A percentile compares a stretch with the other conserved stretches of the same genome.
Evolutionary conservation across 2,113 vertebrate genomes (phyloP).

Genomic region (Fulmarus glacialis): DNA sequence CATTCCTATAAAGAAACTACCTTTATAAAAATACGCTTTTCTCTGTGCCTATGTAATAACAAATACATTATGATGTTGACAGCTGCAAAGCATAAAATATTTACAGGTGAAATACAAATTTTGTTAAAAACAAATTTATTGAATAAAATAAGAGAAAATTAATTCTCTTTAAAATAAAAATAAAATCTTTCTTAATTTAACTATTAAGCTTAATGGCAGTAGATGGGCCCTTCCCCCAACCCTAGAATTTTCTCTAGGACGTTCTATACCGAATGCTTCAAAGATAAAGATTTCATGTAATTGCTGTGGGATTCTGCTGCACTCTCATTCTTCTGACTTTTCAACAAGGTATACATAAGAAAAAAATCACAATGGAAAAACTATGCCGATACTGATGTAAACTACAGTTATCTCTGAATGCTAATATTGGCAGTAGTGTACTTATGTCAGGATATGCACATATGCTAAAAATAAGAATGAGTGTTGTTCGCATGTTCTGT

Average conservation of each 20-base stretch:
- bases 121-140: neutral
- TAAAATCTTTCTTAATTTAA: neutral
- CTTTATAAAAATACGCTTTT: neutral
- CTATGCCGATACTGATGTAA: neutral
- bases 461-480: neutral
- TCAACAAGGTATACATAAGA: neutral
- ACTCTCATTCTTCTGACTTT: neutral
- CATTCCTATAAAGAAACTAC: neutral
- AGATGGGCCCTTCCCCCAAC: neutral
- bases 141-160: neutral
- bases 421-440: neutral
- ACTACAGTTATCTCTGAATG: neutral
- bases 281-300: neutral
- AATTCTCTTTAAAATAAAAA: neutral
- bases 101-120: neutral
- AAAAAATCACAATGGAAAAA: neutral
- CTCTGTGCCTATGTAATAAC: neutral
- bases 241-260: neutral
- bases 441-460: neutral
- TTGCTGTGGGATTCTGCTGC: neutral
- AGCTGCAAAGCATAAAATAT: neutral
- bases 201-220: neutral
- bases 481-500: neutral
- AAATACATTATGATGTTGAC: neutral
- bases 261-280: neutral